A percentile compares a stretch with the other conserved stretches of the same genome.
Evolutionary conservation across 1,140 invertebrate species (phyloP).

Genomic region (Magallana gigas): DNA sequence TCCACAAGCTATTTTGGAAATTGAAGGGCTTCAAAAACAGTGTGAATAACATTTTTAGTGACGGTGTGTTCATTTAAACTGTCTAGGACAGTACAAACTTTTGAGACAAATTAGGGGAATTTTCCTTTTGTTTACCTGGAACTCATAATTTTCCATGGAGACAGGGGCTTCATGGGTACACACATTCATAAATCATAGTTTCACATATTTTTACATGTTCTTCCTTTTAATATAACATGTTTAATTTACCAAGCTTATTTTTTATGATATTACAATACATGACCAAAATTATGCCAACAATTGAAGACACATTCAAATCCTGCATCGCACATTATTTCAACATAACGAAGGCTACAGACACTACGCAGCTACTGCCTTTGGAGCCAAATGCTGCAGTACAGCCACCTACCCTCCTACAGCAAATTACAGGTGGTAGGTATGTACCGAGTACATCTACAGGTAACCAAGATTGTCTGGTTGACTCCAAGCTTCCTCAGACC

Average conservation of each 20-base stretch:
- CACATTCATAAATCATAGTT: not conserved
- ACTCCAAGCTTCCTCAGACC: not conserved
- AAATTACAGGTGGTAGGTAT: not conserved
- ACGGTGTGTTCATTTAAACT: not conserved
- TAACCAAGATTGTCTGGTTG: not conserved
- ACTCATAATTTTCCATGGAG: not conserved
- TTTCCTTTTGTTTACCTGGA: not conserved
- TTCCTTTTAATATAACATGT: not conserved
- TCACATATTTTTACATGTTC: not conserved
- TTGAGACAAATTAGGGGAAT: not conserved
- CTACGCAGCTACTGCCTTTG: not conserved
- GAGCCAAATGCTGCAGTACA: not conserved
- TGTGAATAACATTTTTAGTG: not conserved
- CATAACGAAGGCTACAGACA: not conserved
- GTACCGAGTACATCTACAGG: not conserved
- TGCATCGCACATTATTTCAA: too few relatives aligned
- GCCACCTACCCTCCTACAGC: not conserved
- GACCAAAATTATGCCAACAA: too few relatives aligned
- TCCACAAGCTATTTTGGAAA: not conserved
- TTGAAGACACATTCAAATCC: too few relatives aligned
- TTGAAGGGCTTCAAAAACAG: not conserved
- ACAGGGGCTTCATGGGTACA: not conserved
- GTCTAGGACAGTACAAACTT: not conserved
- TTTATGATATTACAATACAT: not conserved
- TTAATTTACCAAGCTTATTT: not conserved